Conservation (phyloP, 2,797 vertebrate species). For the Pangasius mekongensis region DNA sequence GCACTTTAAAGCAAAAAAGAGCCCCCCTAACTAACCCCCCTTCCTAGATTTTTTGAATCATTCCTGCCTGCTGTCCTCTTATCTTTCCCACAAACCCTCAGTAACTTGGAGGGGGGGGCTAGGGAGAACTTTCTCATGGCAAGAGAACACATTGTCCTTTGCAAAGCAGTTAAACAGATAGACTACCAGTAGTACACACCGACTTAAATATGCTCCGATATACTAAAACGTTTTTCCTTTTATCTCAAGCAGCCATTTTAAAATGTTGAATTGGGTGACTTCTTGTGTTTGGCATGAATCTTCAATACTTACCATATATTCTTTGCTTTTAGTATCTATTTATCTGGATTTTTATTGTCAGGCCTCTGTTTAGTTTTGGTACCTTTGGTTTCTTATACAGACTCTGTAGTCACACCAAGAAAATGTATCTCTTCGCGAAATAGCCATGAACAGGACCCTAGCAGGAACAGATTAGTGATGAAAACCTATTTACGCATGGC, state of each 20-base stretch:
- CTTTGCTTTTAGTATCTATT: background rate
- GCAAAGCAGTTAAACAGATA: conserved; percentile 32
- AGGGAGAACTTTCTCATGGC: conserved; percentile 76
- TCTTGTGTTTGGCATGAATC: background rate
- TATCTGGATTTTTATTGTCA: background rate
- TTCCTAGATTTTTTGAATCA: conserved; percentile 78
- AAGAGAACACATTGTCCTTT: conserved; percentile 54
- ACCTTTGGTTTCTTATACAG: background rate
- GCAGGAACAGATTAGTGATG: background rate
- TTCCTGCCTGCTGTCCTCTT: conserved; percentile 74
- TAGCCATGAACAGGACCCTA: background rate
- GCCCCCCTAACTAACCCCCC: conserved; percentile 56
- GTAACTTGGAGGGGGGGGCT: conserved; percentile 49
- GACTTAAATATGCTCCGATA: conserved; percentile 7
- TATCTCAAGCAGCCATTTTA: background rate
- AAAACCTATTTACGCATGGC: background rate
- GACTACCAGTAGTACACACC: conserved; percentile 10
- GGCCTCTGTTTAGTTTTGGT: background rate
- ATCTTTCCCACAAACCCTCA: conserved; percentile 73
- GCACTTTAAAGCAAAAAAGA: conserved; percentile 71
- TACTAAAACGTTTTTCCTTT: background rate
- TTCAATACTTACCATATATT: background rate
- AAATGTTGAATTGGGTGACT: background rate
- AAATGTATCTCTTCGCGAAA: background rate
- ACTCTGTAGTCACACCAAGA: background rate